These are phyloP conservation scores for Tipula confusa DNA, from an alignment of 2,888 invertebrate genomes.

Conservation along the genomic window DNA sequence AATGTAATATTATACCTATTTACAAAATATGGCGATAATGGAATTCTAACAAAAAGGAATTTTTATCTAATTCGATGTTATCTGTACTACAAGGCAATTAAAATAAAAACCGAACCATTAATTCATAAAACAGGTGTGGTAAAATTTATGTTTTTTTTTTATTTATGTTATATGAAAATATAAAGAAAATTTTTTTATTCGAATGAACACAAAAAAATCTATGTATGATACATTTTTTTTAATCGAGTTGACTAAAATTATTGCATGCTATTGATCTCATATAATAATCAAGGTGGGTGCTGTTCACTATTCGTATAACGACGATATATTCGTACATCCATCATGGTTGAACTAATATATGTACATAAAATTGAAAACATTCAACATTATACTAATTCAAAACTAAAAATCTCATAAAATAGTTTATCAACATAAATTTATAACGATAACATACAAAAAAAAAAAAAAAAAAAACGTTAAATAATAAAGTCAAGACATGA, in stretches of 20 bases:
- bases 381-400: slow-evolving; percentile 13
- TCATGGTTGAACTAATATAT: neutral
- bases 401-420: neutral
- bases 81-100: slow-evolving; percentile 12
- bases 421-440: neutral
- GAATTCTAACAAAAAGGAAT: slow-evolving; percentile 17
- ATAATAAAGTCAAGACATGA: neutral
- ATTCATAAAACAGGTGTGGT: slow-evolving; percentile 9
- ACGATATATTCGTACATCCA: neutral
- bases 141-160: neutral
- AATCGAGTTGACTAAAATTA: slow-evolving; percentile 25
- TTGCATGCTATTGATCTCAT: slow-evolving; percentile 7
- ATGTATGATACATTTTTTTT: neutral
- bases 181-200: neutral
- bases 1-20: neutral
- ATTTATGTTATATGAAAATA: neutral
- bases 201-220: neutral
- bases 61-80: slow-evolving; percentile 25
- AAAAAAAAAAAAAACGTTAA: neutral
- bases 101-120: slow-evolving; percentile 25
- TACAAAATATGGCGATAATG: neutral
- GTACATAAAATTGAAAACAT: slow-evolving; percentile 12
- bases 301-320: neutral
- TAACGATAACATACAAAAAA: neutral
- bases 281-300: slow-evolving; percentile 1